Percentiles rank a stretch among this genome's conserved stretches.
These are phyloP conservation scores for Muscina levida DNA, from an alignment of 2,888 invertebrate species.

Conservation along the genomic window DNA sequence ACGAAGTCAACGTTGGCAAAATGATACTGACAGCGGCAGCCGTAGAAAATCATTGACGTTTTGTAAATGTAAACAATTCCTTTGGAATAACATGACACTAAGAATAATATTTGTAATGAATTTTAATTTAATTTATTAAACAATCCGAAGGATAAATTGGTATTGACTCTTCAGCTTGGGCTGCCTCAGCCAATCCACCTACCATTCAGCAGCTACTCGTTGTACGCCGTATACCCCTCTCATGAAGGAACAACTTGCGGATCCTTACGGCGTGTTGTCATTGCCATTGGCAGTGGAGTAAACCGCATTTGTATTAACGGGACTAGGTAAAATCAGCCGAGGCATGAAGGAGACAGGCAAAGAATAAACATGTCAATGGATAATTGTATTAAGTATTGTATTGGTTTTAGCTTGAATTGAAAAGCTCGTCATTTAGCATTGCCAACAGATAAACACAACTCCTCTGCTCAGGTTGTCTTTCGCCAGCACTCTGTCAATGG, in stretches of 20 bases:
- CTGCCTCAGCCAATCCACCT: neutral
- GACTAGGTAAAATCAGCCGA: constrained; percentile 11
- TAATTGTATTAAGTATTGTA: constrained; percentile 56
- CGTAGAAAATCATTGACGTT: constrained; percentile 5
- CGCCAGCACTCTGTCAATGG: neutral
- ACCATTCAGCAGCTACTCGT: neutral
- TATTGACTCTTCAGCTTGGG: constrained; percentile 24
- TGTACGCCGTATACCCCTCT: neutral
- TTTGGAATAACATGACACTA: neutral
- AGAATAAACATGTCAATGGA: constrained; percentile 56
- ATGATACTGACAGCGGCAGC: too few relatives aligned
- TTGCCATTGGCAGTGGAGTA: constrained; percentile 35
- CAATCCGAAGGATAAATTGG: constrained; percentile 39
- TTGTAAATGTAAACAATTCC: constrained; percentile 3
- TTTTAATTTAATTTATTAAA: constrained; percentile 54
- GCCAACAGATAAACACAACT: neutral
- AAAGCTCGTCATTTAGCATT: constrained; percentile 35
- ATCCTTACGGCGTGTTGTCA: constrained; percentile 16
- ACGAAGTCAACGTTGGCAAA: neutral
- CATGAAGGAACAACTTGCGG: too few relatives aligned
- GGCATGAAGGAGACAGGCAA: constrained; percentile 15
- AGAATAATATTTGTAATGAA: constrained; percentile 37
- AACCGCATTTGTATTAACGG: constrained; percentile 50
- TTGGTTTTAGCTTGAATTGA: constrained; percentile 34
- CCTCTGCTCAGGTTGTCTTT: neutral